Percentiles rank a stretch among this genome's conserved stretches.
Conservation (phyloP, 2,888 invertebrate genomes). For the Labia minor region DNA sequence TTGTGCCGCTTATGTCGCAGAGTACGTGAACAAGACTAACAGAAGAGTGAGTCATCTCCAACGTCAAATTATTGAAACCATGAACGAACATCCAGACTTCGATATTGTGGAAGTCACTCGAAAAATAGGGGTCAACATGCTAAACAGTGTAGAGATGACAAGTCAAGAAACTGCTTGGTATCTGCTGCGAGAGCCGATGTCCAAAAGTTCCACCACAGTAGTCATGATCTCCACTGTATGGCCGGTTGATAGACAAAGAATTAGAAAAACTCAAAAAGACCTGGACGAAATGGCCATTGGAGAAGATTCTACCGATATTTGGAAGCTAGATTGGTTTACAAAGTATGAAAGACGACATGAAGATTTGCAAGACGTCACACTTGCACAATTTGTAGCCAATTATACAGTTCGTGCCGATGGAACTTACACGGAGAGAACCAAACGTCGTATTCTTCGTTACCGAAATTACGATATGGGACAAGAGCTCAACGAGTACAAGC, state of each 20-base stretch:
- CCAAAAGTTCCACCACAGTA: conserved; percentile 30
- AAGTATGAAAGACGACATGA: conserved; percentile 32
- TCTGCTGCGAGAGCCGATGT: conserved; percentile 37
- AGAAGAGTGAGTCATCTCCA: conserved; percentile 33
- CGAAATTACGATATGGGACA: conserved; percentile 33
- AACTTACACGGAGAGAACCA: conserved; percentile 27
- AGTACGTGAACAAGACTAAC: conserved; percentile 34
- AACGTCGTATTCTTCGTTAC: conserved; percentile 32
- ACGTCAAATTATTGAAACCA: too few relatives aligned
- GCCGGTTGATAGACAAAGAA: conserved; percentile 34
- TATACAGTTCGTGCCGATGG: conserved; percentile 16
- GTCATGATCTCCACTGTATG: conserved; percentile 30
- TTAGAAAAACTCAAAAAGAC: conserved; percentile 32
- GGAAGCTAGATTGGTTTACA: conserved; percentile 36
- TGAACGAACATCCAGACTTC: conserved; percentile 32
- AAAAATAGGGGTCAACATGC: conserved; percentile 31
- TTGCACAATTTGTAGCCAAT: conserved; percentile 16
- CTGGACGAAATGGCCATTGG: conserved; percentile 30
- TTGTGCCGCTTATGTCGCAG: conserved; percentile 36
- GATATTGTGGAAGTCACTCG: conserved; percentile 30
- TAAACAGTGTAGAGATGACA: conserved; percentile 33
- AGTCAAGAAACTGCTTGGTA: conserved; percentile 39
- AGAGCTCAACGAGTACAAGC: conserved; percentile 26
- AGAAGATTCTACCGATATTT: conserved; percentile 34
- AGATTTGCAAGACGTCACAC: conserved; percentile 27